These are phyloP conservation scores for Atta colombica DNA, from an alignment of 1,140 invertebrate genomes.

Conservation along the genomic window DNA sequence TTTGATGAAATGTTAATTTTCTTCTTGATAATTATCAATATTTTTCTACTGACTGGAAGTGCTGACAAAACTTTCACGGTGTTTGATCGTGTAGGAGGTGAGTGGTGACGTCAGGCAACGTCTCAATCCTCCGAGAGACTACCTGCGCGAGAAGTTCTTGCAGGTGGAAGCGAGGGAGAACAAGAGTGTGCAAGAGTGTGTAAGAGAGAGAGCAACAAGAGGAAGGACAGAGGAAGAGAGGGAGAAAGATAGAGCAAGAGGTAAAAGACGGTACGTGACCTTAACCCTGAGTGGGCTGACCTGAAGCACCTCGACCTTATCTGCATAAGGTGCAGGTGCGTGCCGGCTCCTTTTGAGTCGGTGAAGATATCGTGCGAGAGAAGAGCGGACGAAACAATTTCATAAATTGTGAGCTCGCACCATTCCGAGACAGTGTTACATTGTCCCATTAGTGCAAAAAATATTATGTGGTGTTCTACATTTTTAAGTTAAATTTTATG, in stretches of 20 bases:
- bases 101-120: constrained; percentile 71
- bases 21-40: constrained; percentile 27
- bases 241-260: constrained; percentile 10
- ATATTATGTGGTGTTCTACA: constrained; percentile 1
- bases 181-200: background rate
- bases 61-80: constrained; percentile 70
- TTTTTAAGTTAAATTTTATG: constrained; percentile 15
- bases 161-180: constrained; percentile 71
- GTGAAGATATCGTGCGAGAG: constrained; percentile 68
- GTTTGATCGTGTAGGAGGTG: constrained; percentile 76
- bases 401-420: constrained; percentile 60
- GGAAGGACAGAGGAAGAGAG: background rate
- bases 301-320: constrained; percentile 78
- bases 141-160: constrained; percentile 74
- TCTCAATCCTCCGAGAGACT: constrained; percentile 77
- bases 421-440: constrained; percentile 15
- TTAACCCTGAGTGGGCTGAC: constrained; percentile 78
- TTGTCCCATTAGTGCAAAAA: constrained; percentile 35
- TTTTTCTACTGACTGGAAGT: constrained; percentile 18
- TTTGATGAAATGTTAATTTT: background rate
- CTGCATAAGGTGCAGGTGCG: constrained; percentile 81
- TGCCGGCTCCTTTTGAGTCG: constrained; percentile 78
- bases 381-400: constrained; percentile 44
- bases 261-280: constrained; percentile 69
- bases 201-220: constrained; percentile 31